phyloP scores from a whole-genome alignment of 2,797 vertebrate species.

The Euphonia xanthogaster region DNA sequence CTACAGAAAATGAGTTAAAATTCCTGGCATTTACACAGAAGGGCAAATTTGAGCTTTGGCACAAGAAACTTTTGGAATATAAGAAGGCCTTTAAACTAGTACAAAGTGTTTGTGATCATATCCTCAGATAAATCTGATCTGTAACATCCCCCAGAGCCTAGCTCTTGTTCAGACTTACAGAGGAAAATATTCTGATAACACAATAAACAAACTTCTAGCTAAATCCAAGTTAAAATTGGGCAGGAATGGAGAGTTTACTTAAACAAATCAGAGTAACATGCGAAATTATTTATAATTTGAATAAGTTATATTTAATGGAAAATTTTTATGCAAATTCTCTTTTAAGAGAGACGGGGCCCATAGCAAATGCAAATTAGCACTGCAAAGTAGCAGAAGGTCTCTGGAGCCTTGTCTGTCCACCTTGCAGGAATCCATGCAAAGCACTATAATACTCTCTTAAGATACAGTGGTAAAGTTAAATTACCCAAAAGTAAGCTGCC shows the following conservation, averaged over 20 bases:
- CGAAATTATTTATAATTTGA: constrained; percentile 1
- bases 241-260: background rate
- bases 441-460: background rate
- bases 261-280: constrained; percentile 1
- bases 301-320: background rate
- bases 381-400: background rate
- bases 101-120: background rate
- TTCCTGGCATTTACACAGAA: background rate
- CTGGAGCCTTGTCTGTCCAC: background rate
- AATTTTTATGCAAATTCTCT: background rate
- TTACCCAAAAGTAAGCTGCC: background rate
- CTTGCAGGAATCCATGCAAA: background rate
- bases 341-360: background rate
- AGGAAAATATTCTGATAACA: background rate
- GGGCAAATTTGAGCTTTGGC: background rate
- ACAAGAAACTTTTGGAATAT: background rate
- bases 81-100: background rate
- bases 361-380: background rate
- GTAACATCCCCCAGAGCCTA: background rate
- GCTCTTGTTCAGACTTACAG: background rate
- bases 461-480: background rate
- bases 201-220: background rate
- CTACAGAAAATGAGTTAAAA: background rate
- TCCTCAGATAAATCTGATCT: background rate
- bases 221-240: background rate